phyloP scores from a whole-genome alignment of 2,113 vertebrate species.

The Eolophus roseicapilla region DNA sequence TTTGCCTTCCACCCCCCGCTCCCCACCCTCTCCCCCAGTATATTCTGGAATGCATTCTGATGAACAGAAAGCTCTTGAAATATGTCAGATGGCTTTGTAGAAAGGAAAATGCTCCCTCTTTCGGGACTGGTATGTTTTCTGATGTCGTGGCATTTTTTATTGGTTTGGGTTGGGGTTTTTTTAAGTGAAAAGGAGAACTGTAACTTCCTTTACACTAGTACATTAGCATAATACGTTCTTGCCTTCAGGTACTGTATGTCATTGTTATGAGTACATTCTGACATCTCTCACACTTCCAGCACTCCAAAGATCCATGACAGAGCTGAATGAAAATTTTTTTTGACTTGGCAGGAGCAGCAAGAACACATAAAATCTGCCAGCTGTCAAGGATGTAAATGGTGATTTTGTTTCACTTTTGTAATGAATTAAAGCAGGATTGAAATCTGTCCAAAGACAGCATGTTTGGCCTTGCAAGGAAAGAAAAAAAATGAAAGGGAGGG shows the following conservation, averaged over 20 bases:
- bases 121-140: not conserved
- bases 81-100: not conserved
- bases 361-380: conserved; percentile 83
- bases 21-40: not conserved
- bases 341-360: conserved; percentile 73
- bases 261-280: conserved; percentile 71
- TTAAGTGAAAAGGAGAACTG: conserved; percentile 48
- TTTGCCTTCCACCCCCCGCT: not conserved
- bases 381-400: conserved; percentile 85
- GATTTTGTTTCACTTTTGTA: conserved; percentile 87
- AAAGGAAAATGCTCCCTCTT: conserved; percentile 19
- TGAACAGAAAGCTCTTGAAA: conserved; percentile 25
- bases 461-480: conserved; percentile 85
- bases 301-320: conserved; percentile 76
- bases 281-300: conserved; percentile 70
- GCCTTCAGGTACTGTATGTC: conserved; percentile 67
- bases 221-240: conserved; percentile 59
- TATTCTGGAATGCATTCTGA: not conserved
- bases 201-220: conserved; percentile 65
- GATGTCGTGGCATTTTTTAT: not conserved
- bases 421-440: conserved; percentile 87
- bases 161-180: not conserved
- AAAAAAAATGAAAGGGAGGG: conserved; percentile 75
- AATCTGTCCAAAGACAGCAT: conserved; percentile 87
- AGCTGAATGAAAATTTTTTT: conserved; percentile 75